Evolutionary conservation across 2,888 invertebrate species (phyloP).

Genomic region (Agrotis ipsilon): DNA sequence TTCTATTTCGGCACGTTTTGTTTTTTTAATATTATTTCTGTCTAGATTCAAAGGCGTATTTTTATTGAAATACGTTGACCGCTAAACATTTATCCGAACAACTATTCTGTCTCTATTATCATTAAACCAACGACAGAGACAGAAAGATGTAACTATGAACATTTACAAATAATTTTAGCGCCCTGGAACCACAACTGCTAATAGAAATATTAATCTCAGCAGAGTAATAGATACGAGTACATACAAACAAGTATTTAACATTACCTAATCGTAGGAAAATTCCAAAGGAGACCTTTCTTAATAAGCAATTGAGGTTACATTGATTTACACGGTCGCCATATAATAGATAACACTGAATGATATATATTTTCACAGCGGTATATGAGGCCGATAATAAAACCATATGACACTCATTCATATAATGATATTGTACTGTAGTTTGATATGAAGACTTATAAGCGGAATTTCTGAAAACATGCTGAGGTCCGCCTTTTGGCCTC

Average conservation of each 20-base stretch:
- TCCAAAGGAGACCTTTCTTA: conserved; percentile 87
- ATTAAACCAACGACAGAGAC: background rate
- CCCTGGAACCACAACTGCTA: too few species aligned
- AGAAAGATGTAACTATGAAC: background rate
- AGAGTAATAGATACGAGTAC: background rate
- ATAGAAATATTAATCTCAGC: too few species aligned
- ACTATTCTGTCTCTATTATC: background rate
- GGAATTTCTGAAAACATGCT: too few species aligned
- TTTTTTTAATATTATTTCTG: too few species aligned
- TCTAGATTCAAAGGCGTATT: too few species aligned
- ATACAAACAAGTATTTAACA: conserved; percentile 25
- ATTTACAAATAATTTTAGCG: too few species aligned
- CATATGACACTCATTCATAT: conserved; percentile 76
- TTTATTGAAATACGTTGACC: too few species aligned
- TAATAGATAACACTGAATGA: conserved; percentile 81
- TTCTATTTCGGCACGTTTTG: too few species aligned
- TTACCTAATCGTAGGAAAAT: conserved; percentile 82
- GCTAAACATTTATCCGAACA: background rate
- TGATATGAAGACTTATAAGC: conserved; percentile 24
- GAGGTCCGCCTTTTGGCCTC: too few species aligned
- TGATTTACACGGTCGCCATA: conserved; percentile 87
- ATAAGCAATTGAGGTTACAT: conserved; percentile 89
- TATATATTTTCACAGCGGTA: conserved; percentile 82
- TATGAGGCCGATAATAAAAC: conserved; percentile 75
- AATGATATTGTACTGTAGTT: conserved; percentile 53